A percentile compares a stretch with the other conserved stretches of the same genome.
These are phyloP conservation scores for Sarcophaga rosellei DNA, from an alignment of 2,888 invertebrate species.

Conservation along the genomic window DNA sequence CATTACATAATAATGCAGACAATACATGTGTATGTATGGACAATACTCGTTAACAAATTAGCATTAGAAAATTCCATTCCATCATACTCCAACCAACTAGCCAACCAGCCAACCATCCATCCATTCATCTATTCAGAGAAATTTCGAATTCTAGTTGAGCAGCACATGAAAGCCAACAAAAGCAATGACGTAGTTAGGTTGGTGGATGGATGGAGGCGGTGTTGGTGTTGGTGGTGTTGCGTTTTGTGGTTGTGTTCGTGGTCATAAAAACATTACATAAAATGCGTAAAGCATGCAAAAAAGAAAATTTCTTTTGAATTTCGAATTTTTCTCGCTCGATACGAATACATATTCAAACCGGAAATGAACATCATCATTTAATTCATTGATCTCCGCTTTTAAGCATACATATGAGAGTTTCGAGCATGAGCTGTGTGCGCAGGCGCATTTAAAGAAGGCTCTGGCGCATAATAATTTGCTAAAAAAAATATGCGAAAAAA, in stretches of 20 bases:
- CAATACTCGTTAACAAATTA: background rate
- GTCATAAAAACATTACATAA: background rate
- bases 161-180: background rate
- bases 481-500: background rate
- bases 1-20: too few species aligned
- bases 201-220: too few species aligned
- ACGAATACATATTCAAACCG: constrained; percentile 53
- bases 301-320: constrained; percentile 31
- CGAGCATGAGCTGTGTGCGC: background rate
- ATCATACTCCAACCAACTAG: background rate
- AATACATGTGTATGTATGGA: too few species aligned
- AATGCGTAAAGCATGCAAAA: background rate
- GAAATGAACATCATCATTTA: constrained; percentile 63
- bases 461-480: constrained; percentile 57
- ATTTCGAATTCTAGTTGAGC: background rate
- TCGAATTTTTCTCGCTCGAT: constrained; percentile 11
- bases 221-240: background rate
- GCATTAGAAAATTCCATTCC: background rate
- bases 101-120: background rate
- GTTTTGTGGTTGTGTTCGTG: background rate
- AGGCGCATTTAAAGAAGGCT: background rate
- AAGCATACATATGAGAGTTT: background rate
- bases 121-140: background rate
- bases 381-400: constrained; percentile 42
- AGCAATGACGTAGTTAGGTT: too few species aligned